Evolutionary conservation across 2,888 invertebrate genomes (phyloP).

Genomic region (Melanostoma mellinum): DNA sequence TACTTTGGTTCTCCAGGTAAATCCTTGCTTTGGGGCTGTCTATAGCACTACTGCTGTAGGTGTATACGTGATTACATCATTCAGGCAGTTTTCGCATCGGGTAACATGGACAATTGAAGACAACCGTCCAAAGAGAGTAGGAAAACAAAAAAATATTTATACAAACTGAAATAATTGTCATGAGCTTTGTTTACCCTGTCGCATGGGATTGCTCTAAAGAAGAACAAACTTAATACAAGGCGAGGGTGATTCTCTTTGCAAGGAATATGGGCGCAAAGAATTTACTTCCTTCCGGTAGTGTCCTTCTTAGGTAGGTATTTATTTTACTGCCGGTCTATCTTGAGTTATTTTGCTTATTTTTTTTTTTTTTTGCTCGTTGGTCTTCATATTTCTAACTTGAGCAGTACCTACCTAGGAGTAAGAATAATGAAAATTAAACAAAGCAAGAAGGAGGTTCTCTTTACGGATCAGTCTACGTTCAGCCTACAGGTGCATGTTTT

Average conservation of each 20-base stretch:
- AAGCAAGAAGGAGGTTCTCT: slow-evolving; percentile 18
- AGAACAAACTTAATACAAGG: slow-evolving; percentile 40
- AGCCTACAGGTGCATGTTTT: slow-evolving; percentile 45
- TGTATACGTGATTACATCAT: slow-evolving; percentile 34
- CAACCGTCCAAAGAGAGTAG: slow-evolving; percentile 2
- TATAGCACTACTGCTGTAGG: neutral
- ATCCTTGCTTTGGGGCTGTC: neutral
- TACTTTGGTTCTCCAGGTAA: neutral
- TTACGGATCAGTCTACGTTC: slow-evolving; percentile 38
- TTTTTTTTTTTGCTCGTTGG: neutral
- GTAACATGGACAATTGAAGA: slow-evolving; percentile 37
- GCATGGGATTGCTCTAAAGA: neutral
- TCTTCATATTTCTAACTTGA: slow-evolving; percentile 9
- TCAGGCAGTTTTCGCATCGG: slow-evolving; percentile 4
- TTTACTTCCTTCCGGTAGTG: slow-evolving; percentile 30
- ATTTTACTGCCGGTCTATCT: slow-evolving; percentile 57
- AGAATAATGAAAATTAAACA: slow-evolving; percentile 62
- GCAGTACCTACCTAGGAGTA: slow-evolving; percentile 21
- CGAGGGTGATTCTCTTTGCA: slow-evolving; percentile 16
- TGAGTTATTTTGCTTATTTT: slow-evolving; percentile 21
- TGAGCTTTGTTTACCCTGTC: slow-evolving; percentile 25
- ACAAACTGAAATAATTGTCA: slow-evolving; percentile 55
- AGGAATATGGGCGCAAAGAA: slow-evolving; percentile 19
- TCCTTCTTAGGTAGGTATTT: slow-evolving; percentile 36
- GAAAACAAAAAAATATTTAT: slow-evolving; percentile 9